These are phyloP conservation scores for Hirtodrosophila cameraria DNA, from an alignment of 2,888 invertebrate genomes.

Conservation along the genomic window DNA sequence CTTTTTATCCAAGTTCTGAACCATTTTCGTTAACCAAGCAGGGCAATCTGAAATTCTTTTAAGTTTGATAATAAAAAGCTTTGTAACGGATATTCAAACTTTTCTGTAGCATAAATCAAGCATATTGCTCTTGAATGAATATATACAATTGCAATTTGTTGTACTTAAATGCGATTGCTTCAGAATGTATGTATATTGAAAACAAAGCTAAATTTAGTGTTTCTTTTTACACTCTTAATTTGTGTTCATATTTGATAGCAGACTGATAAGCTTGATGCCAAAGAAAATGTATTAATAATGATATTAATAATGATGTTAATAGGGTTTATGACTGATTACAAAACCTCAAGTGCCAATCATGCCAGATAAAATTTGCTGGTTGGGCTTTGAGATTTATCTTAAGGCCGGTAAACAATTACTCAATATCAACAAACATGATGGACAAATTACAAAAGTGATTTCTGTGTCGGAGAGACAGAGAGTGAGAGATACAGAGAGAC, in stretches of 20 bases:
- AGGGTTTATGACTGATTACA: conserved; percentile 30
- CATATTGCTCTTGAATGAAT: too few relatives aligned
- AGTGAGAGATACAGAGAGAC: not conserved
- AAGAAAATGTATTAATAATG: conserved; percentile 3
- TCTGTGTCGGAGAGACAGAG: not conserved
- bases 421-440: conserved; percentile 15
- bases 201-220: too few relatives aligned
- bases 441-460: conserved; percentile 1
- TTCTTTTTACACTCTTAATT: not conserved
- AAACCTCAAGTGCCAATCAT: conserved; percentile 23
- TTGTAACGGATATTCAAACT: too few relatives aligned
- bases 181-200: too few relatives aligned
- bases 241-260: not conserved
- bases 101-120: too few relatives aligned
- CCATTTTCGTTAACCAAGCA: conserved; percentile 16
- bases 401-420: conserved; percentile 6
- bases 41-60: not conserved
- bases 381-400: conserved; percentile 10
- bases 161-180: too few relatives aligned
- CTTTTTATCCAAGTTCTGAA: conserved; percentile 15
- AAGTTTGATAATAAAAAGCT: not conserved
- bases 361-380: conserved; percentile 8
- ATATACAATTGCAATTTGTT: too few relatives aligned
- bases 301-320: not conserved
- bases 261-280: conserved; percentile 3